Evolutionary conservation across 2,888 invertebrate species (phyloP).

Genomic region (Argyresthia albistria): DNA sequence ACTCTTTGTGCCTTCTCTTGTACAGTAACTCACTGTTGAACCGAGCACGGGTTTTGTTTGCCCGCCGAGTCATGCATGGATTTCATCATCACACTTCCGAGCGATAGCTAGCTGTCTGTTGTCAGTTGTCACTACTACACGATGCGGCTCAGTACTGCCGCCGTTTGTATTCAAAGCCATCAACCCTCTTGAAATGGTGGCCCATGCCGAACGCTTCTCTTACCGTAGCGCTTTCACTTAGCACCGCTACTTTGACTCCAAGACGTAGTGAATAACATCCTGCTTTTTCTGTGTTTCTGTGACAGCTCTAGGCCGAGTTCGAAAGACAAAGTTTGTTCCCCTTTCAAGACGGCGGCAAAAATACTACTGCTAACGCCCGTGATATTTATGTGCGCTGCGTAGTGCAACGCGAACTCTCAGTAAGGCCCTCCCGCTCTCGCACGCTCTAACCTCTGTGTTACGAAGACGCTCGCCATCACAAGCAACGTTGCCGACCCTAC

Average conservation of each 20-base stretch:
- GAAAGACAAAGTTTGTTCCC: conserved; percentile 80
- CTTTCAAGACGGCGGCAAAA: conserved; percentile 84
- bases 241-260: conserved; percentile 23
- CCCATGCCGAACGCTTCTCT: conserved; percentile 29
- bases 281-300: conserved; percentile 62
- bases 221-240: conserved; percentile 13
- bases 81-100: conserved; percentile 29
- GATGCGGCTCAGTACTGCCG: conserved; percentile 29
- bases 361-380: conserved; percentile 82
- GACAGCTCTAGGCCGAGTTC: conserved; percentile 71
- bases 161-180: conserved; percentile 20
- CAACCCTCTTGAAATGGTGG: conserved; percentile 72
- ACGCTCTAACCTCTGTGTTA: conserved; percentile 46
- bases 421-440: conserved; percentile 45
- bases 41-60: conserved; percentile 35
- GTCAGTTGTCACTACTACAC: conserved; percentile 14
- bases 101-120: conserved; percentile 26
- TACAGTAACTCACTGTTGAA: conserved; percentile 23
- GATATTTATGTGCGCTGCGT: conserved; percentile 84
- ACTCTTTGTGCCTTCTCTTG: conserved; percentile 22
- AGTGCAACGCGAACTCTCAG: conserved; percentile 44
- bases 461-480: conserved; percentile 16
- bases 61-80: conserved; percentile 56
- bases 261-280: conserved; percentile 31
- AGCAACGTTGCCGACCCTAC: not conserved